phyloP scores from a whole-genome alignment of 2,113 vertebrate species.

The Zootoca vivipara region DNA sequence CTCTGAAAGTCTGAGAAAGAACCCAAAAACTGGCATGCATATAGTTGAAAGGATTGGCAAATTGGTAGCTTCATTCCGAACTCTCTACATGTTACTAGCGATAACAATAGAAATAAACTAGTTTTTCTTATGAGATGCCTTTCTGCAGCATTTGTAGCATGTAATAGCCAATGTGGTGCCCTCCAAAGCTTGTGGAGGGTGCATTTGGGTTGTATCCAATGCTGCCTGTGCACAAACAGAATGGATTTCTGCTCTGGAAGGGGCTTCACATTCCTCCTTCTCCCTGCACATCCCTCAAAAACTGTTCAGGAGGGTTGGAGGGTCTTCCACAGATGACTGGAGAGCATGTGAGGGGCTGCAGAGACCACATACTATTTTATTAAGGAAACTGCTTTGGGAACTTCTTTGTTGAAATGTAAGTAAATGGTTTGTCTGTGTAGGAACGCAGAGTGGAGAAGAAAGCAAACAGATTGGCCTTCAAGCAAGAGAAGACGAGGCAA shows the following conservation, averaged over 20 bases:
- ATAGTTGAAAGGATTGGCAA: not conserved
- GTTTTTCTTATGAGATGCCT: not conserved
- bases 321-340: too few species aligned
- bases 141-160: not conserved
- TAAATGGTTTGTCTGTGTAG: constrained; percentile 61
- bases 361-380: not conserved
- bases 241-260: too few species aligned
- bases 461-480: constrained; percentile 90
- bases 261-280: too few species aligned
- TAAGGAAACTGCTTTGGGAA: not conserved
- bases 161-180: not conserved
- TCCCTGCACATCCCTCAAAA: too few species aligned
- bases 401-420: not conserved
- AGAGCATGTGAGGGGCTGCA: too few species aligned
- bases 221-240: too few species aligned
- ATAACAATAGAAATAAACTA: not conserved
- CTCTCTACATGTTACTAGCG: not conserved
- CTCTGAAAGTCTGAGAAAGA: not conserved
- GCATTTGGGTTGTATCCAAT: too few species aligned
- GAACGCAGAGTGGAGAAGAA: constrained; percentile 93
- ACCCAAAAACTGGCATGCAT: not conserved
- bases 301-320: too few species aligned
- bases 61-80: too few species aligned
- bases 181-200: too few species aligned
- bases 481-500: constrained; percentile 88